A percentile compares a stretch with the other conserved stretches of the same genome.
Conservation (phyloP, 2,888 invertebrate species). For the Emmelina monodactyla region DNA sequence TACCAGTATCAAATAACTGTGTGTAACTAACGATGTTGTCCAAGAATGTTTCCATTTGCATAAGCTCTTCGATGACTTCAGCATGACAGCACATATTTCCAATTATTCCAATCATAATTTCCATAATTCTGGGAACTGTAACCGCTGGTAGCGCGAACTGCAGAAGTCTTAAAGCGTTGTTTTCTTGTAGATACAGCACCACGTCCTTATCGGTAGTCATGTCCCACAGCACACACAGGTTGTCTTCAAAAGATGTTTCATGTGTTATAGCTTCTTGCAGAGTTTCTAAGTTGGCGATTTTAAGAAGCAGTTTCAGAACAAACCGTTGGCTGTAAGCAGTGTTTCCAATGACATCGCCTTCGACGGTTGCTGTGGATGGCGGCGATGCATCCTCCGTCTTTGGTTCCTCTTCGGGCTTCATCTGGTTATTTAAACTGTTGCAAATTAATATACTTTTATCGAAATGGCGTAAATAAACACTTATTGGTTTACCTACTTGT, state of each 20-base stretch:
- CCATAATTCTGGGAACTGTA: slow-evolving; percentile 71
- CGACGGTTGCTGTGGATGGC: slow-evolving; percentile 30
- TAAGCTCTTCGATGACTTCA: slow-evolving; percentile 64
- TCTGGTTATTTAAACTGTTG: too few species aligned
- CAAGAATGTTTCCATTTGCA: slow-evolving; percentile 65
- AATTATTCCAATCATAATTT: slow-evolving; percentile 84
- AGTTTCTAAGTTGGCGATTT: slow-evolving; percentile 60
- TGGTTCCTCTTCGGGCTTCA: slow-evolving; percentile 27
- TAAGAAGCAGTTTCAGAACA: slow-evolving; percentile 73
- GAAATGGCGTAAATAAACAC: too few species aligned
- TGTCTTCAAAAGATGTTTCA: slow-evolving; percentile 72
- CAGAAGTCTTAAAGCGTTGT: slow-evolving; percentile 73
- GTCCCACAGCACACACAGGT: slow-evolving; percentile 83
- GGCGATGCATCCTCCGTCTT: slow-evolving; percentile 19
- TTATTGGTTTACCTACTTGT: too few species aligned
- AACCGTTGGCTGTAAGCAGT: slow-evolving; percentile 82
- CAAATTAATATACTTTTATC: too few species aligned
- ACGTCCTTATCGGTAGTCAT: slow-evolving; percentile 84
- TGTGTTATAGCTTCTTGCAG: slow-evolving; percentile 62
- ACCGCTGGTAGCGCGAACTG: slow-evolving; percentile 63
- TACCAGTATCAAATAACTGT: slow-evolving; percentile 72
- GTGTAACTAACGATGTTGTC: slow-evolving; percentile 62
- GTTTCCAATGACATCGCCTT: slow-evolving; percentile 81
- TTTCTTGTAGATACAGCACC: slow-evolving; percentile 71
- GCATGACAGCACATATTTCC: slow-evolving; percentile 82